A percentile compares a stretch with the other conserved stretches of the same genome.
phyloP scores from a whole-genome alignment of 2,113 vertebrate genomes.

The Thryonomys swinderianus region DNA sequence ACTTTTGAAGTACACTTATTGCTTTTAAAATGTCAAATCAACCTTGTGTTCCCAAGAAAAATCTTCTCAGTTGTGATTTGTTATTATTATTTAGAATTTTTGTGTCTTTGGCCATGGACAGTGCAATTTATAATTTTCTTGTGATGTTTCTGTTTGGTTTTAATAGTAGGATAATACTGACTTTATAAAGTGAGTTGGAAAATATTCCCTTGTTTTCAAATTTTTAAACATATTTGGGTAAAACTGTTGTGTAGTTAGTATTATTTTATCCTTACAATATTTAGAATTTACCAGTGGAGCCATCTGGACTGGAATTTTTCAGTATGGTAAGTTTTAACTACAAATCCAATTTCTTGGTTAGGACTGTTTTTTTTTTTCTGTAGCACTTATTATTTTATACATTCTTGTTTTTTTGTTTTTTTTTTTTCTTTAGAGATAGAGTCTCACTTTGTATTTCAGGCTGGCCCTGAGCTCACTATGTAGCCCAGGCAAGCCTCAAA shows the following conservation, averaged over 20 bases:
- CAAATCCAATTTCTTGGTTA: not conserved
- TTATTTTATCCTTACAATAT: constrained; percentile 3
- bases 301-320: not conserved
- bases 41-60: not conserved
- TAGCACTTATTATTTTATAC: not conserved
- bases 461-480: no score
- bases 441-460: no score
- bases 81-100: not conserved
- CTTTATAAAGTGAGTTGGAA: not conserved
- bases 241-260: not conserved
- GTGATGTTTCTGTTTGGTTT: not conserved
- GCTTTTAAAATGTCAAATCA: not conserved
- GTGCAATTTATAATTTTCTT: not conserved
- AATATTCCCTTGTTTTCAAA: not conserved
- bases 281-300: not conserved
- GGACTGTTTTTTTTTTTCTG: not conserved
- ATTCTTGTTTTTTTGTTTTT: not conserved
- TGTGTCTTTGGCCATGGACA: not conserved
- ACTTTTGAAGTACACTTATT: not conserved
- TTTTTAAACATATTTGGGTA: not conserved
- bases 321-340: not conserved
- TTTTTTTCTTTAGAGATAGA: no score
- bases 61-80: not conserved
- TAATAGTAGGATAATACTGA: not conserved
- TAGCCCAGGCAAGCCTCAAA: no score